Evolutionary conservation across 2,888 invertebrate species (phyloP), one percentile per base, ranked within the genome.

Genomic region (Leptinotarsa haldemani): DNA sequence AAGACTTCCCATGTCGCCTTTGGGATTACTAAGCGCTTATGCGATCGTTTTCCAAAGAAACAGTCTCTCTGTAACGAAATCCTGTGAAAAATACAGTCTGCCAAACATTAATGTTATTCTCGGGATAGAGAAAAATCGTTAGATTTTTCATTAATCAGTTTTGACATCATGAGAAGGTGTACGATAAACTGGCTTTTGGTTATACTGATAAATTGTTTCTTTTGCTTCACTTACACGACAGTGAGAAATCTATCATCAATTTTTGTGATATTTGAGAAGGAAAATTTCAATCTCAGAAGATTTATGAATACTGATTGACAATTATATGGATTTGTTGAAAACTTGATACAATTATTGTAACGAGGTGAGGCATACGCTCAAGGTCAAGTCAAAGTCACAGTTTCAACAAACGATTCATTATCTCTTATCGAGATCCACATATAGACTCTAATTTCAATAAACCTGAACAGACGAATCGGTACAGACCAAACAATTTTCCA

Each of bases 1-100:
- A 69, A 69, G 69, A 69, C 69, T 69, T 69, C 61, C 69, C 69
- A 69, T 69, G 69, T 69, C 69, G 50, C 25, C 47, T 40, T 69
- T 69, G 61, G 69, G 53, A 61, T 69, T 48, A 69, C 69, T 69
- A 69, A 69, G 58, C 69, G 61, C 46, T 69, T 61, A 40, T 16
- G 30, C 68, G 30, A 53, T 22, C 40, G 56, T 40, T 53, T 68
- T 58, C 30, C 18, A 16, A 61, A 30, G 61, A n/a, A 61, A 61
- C 30, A n/a, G 61, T 40, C 40, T 7, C 30, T 61, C 30, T n/a
- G 15, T 30, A 61, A 61, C 7, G 40, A 61, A 16, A 30, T 4
- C 16, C 61, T 61, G 61, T 25, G 61, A 61, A 40, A 61, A 61
- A 61, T 40, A 40, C 61, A 30, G 30, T 61, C 61, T 61, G 25